phyloP scores from a whole-genome alignment of 2,113 vertebrate species.

The Antechinus stuartii region DNA sequence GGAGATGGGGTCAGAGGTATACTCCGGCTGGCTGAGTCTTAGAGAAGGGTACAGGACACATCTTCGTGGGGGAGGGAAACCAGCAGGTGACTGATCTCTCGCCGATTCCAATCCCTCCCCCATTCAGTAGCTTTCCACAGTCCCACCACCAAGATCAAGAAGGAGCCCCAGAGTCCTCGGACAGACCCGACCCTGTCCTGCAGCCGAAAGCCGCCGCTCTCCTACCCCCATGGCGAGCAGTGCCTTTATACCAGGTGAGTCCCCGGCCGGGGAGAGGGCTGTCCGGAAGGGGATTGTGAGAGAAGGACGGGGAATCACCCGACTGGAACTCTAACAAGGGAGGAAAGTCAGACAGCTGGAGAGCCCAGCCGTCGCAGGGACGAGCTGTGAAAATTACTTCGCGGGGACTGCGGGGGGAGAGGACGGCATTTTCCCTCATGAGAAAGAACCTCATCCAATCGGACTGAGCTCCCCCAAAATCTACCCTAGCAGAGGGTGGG shows the following conservation, averaged over 20 bases:
- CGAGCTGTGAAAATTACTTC: neutral
- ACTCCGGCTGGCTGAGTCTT: neutral
- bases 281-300: neutral
- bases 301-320: neutral
- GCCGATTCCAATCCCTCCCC: neutral
- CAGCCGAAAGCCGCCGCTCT: conserved; percentile 90
- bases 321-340: neutral
- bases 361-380: neutral
- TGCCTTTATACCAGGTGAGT: conserved; percentile 97
- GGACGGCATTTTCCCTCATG: neutral
- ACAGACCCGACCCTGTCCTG: conserved; percentile 92
- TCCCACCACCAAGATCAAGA: conserved; percentile 94
- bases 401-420: neutral
- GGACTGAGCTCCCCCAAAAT: neutral
- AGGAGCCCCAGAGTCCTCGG: conserved; percentile 94
- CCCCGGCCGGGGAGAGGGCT: neutral
- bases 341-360: neutral
- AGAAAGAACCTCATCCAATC: neutral
- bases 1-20: conserved; percentile 5
- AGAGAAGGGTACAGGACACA: neutral
- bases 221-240: conserved; percentile 91
- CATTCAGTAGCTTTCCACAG: conserved; percentile 95
- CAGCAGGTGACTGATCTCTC: neutral
- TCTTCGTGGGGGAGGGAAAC: neutral
- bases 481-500: neutral